phyloP scores from a whole-genome alignment of 2,113 vertebrate genomes.

The Apodemus sylvaticus region DNA sequence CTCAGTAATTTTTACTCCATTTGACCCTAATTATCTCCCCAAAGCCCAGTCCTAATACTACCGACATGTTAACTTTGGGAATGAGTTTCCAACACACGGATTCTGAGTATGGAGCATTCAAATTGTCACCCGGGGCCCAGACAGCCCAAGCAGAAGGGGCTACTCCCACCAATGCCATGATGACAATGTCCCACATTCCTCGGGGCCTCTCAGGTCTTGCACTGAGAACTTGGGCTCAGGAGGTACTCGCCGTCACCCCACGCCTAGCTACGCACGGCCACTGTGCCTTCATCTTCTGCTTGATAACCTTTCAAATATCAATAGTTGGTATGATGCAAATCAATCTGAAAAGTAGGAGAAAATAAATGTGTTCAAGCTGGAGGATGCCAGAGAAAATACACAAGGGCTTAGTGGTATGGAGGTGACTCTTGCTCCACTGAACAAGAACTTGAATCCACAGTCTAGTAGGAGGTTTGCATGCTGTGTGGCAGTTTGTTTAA shows the following conservation, averaged over 20 bases:
- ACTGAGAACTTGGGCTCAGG: background rate
- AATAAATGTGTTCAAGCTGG: slow-evolving; percentile 60
- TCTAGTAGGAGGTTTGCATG: slow-evolving; percentile 67
- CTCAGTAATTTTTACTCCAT: background rate
- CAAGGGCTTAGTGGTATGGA: slow-evolving; percentile 45
- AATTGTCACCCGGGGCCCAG: no score
- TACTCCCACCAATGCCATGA: background rate
- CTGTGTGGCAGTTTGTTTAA: slow-evolving; percentile 48
- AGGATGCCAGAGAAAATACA: slow-evolving; percentile 62
- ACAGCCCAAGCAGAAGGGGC: background rate
- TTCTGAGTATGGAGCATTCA: background rate
- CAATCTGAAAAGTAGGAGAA: slow-evolving; percentile 29
- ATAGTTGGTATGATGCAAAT: background rate
- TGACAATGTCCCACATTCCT: background rate
- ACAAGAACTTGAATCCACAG: slow-evolving; percentile 61
- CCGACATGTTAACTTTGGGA: background rate
- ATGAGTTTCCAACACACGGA: background rate
- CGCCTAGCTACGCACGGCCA: background rate
- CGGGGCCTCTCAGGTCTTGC: accelerated
- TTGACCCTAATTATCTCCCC: background rate
- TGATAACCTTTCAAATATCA: background rate
- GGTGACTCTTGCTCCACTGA: slow-evolving; percentile 75
- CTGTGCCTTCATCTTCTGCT: background rate
- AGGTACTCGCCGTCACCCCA: background rate
- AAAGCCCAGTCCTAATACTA: background rate